Evolutionary conservation across 2,113 vertebrate genomes (phyloP).

Genomic region (Coturnix japonica): DNA sequence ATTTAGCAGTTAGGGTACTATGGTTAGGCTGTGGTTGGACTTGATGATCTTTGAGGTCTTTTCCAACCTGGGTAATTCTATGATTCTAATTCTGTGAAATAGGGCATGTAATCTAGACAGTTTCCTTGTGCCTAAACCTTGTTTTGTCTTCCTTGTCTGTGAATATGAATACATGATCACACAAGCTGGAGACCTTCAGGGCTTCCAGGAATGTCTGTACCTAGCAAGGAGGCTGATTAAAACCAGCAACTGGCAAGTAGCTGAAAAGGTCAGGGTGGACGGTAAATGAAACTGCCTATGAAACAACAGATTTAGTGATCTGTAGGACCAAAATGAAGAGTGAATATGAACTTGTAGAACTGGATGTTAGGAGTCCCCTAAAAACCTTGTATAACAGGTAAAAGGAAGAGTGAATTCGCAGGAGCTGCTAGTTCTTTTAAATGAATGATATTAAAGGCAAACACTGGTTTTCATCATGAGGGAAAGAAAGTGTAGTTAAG

Average conservation of each 20-base stretch:
- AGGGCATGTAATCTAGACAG: rapidly evolving
- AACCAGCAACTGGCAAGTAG: neutral
- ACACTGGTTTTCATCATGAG: neutral
- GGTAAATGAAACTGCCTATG: neutral
- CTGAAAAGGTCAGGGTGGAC: neutral
- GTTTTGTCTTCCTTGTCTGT: neutral
- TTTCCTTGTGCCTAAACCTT: neutral
- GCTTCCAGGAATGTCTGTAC: neutral
- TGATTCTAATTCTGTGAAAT: neutral
- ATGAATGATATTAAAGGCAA: neutral
- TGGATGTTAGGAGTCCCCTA: neutral
- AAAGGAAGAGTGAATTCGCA: neutral
- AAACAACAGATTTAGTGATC: neutral
- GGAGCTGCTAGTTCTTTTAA: neutral
- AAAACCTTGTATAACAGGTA: neutral
- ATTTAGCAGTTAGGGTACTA: too few species aligned
- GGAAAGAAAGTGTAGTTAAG: neutral
- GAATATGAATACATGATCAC: neutral
- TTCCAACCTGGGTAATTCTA: too few species aligned
- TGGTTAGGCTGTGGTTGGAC: too few species aligned
- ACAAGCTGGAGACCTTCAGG: neutral
- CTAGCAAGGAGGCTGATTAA: neutral
- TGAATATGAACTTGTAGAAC: neutral
- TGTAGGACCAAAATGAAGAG: neutral
- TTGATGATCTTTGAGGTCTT: too few species aligned